These are phyloP conservation scores for Drosophila willistoni DNA, from an alignment of 1,140 invertebrate genomes.

Conservation along the genomic window DNA sequence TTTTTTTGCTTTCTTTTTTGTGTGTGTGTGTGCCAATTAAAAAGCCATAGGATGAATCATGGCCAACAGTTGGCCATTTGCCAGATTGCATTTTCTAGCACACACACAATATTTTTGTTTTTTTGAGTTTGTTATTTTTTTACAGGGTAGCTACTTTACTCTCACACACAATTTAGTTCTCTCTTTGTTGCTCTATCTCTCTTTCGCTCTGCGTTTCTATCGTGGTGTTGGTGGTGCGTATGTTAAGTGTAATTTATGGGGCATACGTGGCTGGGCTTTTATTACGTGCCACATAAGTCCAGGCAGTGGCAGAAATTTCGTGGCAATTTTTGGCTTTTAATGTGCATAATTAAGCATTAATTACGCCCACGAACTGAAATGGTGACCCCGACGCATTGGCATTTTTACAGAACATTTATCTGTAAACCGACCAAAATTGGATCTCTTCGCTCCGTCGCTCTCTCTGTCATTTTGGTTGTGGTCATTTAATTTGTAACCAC, in stretches of 20 bases:
- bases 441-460: slow-evolving; percentile 7
- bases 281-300: slow-evolving; percentile 39
- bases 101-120: slow-evolving; percentile 2
- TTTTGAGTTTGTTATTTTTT: slow-evolving; percentile 23
- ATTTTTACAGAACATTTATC: slow-evolving; percentile 69
- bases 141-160: slow-evolving; percentile 45
- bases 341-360: slow-evolving; percentile 82
- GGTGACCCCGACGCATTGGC: slow-evolving; percentile 34
- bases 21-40: slow-evolving; percentile 66
- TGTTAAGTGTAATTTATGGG: slow-evolving; percentile 73
- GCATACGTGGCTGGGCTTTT: slow-evolving; percentile 68
- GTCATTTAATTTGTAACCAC: slow-evolving; percentile 53
- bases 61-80: slow-evolving; percentile 46
- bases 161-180: not conserved
- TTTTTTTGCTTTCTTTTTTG: slow-evolving; percentile 22
- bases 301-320: slow-evolving; percentile 43
- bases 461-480: slow-evolving; percentile 24
- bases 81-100: slow-evolving; percentile 64
- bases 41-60: slow-evolving; percentile 57
- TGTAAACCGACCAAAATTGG: slow-evolving; percentile 22
- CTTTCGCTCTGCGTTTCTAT: not conserved
- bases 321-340: slow-evolving; percentile 78
- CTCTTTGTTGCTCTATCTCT: slow-evolving; percentile 20
- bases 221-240: slow-evolving; percentile 25
- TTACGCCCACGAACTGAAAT: slow-evolving; percentile 59